Evolutionary conservation across 2,888 invertebrate species (phyloP).

Genomic region (Sympetrum striolatum): DNA sequence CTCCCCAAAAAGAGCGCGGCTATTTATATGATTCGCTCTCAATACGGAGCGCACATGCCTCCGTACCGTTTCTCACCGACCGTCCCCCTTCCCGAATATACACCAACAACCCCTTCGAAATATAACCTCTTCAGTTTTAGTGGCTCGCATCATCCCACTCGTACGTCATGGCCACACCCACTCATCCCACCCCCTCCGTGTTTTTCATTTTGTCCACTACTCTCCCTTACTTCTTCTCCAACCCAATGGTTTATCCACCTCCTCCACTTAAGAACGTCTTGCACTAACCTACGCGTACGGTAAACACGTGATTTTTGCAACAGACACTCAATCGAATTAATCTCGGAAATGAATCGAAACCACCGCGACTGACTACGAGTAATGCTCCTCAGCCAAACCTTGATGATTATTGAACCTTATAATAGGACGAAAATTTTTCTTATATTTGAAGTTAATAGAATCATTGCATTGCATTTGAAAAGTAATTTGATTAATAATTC

Average conservation of each 20-base stretch:
- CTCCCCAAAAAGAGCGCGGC: neutral
- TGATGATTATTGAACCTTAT: no score
- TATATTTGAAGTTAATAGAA: no score
- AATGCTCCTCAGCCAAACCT: no score
- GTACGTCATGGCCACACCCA: neutral
- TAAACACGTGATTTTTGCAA: no score
- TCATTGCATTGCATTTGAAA: no score
- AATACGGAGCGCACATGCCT: neutral
- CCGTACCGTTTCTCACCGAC: neutral
- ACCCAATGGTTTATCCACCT: neutral
- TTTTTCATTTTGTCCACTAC: neutral
- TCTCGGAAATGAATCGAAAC: no score
- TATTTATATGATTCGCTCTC: neutral
- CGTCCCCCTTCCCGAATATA: neutral
- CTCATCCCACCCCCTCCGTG: neutral
- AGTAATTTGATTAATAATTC: no score
- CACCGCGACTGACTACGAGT: no score
- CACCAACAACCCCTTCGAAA: slow-evolving; percentile 21
- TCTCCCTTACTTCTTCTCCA: neutral
- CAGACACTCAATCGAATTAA: no score
- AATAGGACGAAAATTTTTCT: no score
- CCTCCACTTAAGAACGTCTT: neutral
- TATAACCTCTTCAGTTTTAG: slow-evolving; percentile 40
- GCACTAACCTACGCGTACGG: neutral
- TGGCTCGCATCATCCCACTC: slow-evolving; percentile 11